phyloP scores from a whole-genome alignment of 1,140 invertebrate species.

The Gryllus bimaculatus region DNA sequence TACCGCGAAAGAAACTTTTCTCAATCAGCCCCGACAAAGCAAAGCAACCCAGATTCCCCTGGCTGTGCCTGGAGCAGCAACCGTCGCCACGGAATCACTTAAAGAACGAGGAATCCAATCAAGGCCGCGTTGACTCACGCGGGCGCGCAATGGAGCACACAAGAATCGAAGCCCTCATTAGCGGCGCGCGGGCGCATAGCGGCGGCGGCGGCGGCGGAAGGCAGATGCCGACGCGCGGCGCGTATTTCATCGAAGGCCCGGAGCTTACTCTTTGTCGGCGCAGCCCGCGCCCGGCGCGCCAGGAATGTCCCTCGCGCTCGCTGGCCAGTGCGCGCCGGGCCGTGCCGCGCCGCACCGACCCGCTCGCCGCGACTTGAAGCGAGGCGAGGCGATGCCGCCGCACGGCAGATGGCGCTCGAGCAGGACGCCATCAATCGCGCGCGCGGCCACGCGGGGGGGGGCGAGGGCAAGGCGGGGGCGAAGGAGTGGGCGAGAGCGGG shows the following conservation, averaged over 20 bases:
- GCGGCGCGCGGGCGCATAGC: neutral
- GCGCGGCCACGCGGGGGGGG: neutral
- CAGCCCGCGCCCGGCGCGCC: neutral
- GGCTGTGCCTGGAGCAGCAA: too few species aligned
- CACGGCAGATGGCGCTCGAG: neutral
- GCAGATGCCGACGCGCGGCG: neutral
- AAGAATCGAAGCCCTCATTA: neutral
- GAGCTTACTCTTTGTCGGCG: constrained; percentile 2
- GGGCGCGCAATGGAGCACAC: neutral
- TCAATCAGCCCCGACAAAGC: too few species aligned
- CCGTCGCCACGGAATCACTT: too few species aligned
- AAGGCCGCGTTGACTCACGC: neutral
- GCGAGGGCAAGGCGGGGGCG: too few species aligned
- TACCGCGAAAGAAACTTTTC: too few species aligned
- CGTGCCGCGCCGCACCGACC: too few species aligned
- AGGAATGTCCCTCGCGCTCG: neutral
- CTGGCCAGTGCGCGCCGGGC: neutral
- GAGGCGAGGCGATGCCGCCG: too few species aligned
- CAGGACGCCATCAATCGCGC: neutral
- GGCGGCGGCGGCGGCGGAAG: too few species aligned
- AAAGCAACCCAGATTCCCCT: too few species aligned
- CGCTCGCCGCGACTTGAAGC: too few species aligned
- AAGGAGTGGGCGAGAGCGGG: too few species aligned
- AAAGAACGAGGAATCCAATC: neutral
- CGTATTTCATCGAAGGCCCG: neutral